Evolutionary conservation across 2,888 invertebrate species (phyloP), one percentile per base, ranked within the genome.

Genomic region (Vesta saturnalis): DNA sequence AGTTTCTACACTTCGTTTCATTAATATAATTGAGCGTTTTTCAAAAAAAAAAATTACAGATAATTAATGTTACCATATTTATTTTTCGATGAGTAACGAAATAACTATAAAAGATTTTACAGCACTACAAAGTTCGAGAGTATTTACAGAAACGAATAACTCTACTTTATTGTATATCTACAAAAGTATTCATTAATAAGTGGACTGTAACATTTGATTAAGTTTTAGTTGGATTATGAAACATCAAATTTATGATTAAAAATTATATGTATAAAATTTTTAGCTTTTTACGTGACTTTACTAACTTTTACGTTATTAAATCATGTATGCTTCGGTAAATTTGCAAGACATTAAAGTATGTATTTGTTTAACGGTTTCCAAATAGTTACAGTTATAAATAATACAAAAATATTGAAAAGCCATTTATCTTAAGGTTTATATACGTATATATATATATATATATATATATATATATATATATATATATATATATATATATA

Each of bases 91-190:
- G 57, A 64, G 64, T 64, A 58, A 64, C 43, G 16, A 49, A 57
- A 46, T 16, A 16, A n/a, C 64, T 23, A 64, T 64, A 64, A 64
- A 64, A 64, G n/a, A 30, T 64, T 64, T 64, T 64, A 64, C 56
- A 64, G 30, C 64, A 58, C 63, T 63, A 63, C 49, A 64, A 64
- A 64, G 49, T 46, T 56, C 57, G 35, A 56, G 64, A 62, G 56
- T 18, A 64, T 57, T 64, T 58, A 57, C 30, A 57, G 64, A 46
- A 64, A 58, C 56, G 49, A 64, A 64, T 64, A 52, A 18, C 21
- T 14, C 35, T n/a, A 64, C 57, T 64, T 64, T 64, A 64, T 64
- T 21, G 56, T 47, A n/a, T n/a, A 56, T 58, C 47, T 57, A 58
- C 47, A 49, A 64, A 56, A 64, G 49, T 47, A 30, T 64, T 64